Evolutionary conservation across 2,888 invertebrate genomes (phyloP), one percentile per base, ranked within the genome.

Genomic region (Pristionchus maxplancki): DNA sequence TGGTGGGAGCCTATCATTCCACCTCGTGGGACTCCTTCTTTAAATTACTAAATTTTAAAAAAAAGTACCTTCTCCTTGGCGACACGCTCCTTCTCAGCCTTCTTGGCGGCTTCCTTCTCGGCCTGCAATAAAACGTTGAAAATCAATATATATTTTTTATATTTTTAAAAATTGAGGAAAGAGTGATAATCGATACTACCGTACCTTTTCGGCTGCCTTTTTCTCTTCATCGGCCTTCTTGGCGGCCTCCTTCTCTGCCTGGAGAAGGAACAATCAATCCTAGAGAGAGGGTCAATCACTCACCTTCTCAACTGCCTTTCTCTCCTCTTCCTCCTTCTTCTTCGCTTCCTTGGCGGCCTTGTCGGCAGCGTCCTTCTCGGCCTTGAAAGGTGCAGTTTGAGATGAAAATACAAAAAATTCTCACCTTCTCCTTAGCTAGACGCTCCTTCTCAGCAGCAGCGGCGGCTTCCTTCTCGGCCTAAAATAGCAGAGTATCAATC

Each of bases 291-390:
- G 8, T 15, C 24, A 8, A 83, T 53, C 13, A 5, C 24, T 53
- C 34, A 83, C 82, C 53, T 83, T 83, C 82, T 83, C 82, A 31
- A 53, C n/a, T 20, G 85, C 85, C 85, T 64, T 85, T 40, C 64
- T 62, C 85, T 85, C 85, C 40, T 90, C 88, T 40, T 88, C 90
- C 50, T 89, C 89, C 74, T 90, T 88, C 58, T 89, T 89, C 89
- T 88, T 89, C 86, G 89, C 74, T 53, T 90, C 91, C 40, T 89
- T 89, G 53, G 89, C 90, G 58, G 90, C 89, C 89, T 90, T 90
- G 64, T 86, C 87, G 4, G 71, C 87, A 6, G 50, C 78, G 20
- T 74, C 74, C 78, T 87, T 87, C 78, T 87, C 87, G 11, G 85
- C 85, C 67, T 85, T 3, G 9, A 64, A 28, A 24, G 44, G 44